Base-by-base conservation (phyloP, 2,113 vertebrate species). In the Hemichromis elongatus region DNA sequence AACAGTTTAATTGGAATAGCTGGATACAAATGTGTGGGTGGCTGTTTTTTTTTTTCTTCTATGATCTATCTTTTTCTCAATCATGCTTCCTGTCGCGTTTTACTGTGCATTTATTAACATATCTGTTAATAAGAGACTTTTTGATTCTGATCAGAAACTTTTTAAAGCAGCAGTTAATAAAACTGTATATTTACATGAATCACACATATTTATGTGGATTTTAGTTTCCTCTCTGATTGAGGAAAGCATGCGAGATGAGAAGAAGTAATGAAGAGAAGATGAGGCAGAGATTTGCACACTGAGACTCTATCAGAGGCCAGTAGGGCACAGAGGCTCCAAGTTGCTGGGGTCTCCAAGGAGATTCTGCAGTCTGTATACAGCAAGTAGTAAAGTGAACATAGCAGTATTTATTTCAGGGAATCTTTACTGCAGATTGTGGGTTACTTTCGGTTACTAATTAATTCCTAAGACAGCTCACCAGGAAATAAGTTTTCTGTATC, bases 1-100 rank as follows among this genome's bases (percentile, higher is more conserved):
- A 92, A 89, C 87, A 89, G 70, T 80, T 90, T 94, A 94, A 95
- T 94, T 95, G 91, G 94, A 86, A 82, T 80, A 79, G 86, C 75
- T 75, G 77, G 77, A 80, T 90, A 87, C 83, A 85, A 90, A 77
- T 63, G 61, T 53, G 90, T 87, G 85, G 90, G 89, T 13, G 86
- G 66, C 12, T 77, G 73, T 53, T 53, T 85, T 82, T 45, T 78
- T 18, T 50, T 83, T 82, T 50, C 77, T n/a, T 47, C 79, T 91
- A 9, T 90, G 77, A 87, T 88, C 77, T 53, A 50, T 37, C 66
- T 73, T 63, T 7, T 3, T 56, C 79, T 79, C 77, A 40, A 24
- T 35, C 57, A 9, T 6, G 13, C 54, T 73, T 47, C 42, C 33
- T 70, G 30, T 78, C 37, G 33, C 16, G 57, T 26, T 54, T 81